Conservation (phyloP, 2,113 vertebrate genomes). For the Balaeniceps rex region DNA sequence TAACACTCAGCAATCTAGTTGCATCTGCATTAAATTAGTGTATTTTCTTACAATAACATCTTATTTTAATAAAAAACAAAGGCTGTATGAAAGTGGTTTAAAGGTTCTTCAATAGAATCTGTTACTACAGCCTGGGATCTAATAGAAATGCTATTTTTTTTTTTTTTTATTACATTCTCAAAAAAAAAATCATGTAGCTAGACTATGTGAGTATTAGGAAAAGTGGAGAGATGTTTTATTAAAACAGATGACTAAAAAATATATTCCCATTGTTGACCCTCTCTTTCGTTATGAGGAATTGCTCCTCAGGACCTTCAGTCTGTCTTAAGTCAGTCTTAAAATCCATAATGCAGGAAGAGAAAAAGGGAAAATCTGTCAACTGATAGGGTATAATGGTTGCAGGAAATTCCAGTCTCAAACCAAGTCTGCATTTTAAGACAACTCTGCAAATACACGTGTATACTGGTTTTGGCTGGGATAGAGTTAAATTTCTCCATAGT, state of each 20-base stretch:
- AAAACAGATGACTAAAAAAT: neutral
- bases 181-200: neutral
- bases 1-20: neutral
- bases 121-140: neutral
- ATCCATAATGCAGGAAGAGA: neutral
- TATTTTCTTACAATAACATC: neutral
- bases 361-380: neutral
- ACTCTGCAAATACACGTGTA: neutral
- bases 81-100: neutral
- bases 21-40: neutral
- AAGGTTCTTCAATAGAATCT: neutral
- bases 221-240: neutral
- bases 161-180: neutral
- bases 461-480: neutral
- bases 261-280: neutral
- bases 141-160: neutral
- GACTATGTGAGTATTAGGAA: neutral
- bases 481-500: neutral
- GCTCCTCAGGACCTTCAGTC: neutral
- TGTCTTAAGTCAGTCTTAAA: neutral
- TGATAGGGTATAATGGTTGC: neutral
- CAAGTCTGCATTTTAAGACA: neutral
- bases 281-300: neutral
- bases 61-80: neutral
- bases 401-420: neutral